Evolutionary conservation across 2,113 vertebrate genomes (phyloP).

Genomic region (Eubucco bourcierii): DNA sequence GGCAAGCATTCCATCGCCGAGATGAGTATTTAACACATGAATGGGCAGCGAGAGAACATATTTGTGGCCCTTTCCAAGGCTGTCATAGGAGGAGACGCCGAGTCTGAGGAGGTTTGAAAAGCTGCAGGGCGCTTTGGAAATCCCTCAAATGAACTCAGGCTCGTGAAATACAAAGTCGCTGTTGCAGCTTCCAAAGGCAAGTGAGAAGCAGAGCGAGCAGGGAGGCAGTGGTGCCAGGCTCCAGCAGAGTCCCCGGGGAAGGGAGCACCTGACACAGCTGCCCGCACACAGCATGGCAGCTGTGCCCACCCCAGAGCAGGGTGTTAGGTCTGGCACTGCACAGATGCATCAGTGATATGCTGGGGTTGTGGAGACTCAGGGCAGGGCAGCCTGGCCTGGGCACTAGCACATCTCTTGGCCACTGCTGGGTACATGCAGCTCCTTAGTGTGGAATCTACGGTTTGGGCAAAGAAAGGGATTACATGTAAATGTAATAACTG

Average conservation of each 20-base stretch:
- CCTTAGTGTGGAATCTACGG: background rate
- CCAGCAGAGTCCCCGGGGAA: background rate
- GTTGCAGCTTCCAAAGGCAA: background rate
- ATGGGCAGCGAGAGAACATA: constrained; percentile 31
- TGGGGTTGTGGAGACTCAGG: background rate
- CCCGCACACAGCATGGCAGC: background rate
- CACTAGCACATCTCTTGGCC: background rate
- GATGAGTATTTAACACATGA: constrained; percentile 63
- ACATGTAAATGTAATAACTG: background rate
- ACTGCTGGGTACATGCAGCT: background rate
- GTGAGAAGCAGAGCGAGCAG: background rate
- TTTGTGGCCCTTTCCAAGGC: constrained; percentile 53
- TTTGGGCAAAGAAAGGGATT: background rate
- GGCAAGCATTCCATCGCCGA: constrained; percentile 18
- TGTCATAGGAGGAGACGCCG: constrained; percentile 57
- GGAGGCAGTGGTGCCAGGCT: accelerated
- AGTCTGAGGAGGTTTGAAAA: constrained; percentile 51
- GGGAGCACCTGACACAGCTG: background rate
- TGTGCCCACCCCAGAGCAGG: background rate
- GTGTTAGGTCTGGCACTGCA: background rate
- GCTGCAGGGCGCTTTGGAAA: constrained; percentile 22
- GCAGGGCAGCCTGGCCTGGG: accelerated
- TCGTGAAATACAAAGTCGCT: background rate
- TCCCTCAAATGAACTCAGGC: constrained; percentile 14
- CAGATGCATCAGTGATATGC: background rate